Evolutionary conservation across 2,113 vertebrate genomes (phyloP), one percentile per base, ranked within the genome.

Genomic region (Ondatra zibethicus): DNA sequence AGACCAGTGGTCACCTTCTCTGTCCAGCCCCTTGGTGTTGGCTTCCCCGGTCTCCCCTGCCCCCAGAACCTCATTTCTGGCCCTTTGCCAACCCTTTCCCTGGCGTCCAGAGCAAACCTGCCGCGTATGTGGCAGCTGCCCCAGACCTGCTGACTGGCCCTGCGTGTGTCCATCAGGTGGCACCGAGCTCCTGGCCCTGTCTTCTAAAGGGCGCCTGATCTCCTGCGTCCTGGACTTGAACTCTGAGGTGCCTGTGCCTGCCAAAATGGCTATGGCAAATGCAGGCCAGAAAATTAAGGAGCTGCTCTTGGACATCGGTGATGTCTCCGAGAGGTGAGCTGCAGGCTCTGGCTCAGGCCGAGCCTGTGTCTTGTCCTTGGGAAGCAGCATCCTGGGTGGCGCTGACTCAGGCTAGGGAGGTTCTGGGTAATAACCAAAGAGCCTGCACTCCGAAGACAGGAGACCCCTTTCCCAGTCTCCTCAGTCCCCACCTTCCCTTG

Each of bases 321-420:
- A 99, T 1, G 98, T 99, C 66, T 99, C 99, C 0, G 99, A 99
- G 97, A 99, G 99, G 99, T 99, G 95, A 87, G 88, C 10, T 1
- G 29, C 0, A 4, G 19, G 17, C 50, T 12, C 1, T 0, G 1
- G 33, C 58, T 66, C 2, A 0, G 11, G 42, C 0, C 1, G 84
- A 76, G n/a, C 75, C 14, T 0, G 50, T 5, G 2, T 50, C 25
- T 7, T 19, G 1, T 23, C 12, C 58, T 66, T 21, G 4, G 42
- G 55, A 23, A 55, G 42, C 10, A 36, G 55, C 7, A 17, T 85
- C 14, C 25, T 65, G n/a, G 39, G 14, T 45, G 14, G 10, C 36
- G 21, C 72, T 13, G 4, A 87, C 50, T n/a, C 39, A n/a, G 52
- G 36, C 47, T 3, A 45, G 65, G 4, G 10, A 14, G 5, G 50